Base-by-base conservation (phyloP, 2,797 vertebrate species). In the Lepus townsendii region DNA sequence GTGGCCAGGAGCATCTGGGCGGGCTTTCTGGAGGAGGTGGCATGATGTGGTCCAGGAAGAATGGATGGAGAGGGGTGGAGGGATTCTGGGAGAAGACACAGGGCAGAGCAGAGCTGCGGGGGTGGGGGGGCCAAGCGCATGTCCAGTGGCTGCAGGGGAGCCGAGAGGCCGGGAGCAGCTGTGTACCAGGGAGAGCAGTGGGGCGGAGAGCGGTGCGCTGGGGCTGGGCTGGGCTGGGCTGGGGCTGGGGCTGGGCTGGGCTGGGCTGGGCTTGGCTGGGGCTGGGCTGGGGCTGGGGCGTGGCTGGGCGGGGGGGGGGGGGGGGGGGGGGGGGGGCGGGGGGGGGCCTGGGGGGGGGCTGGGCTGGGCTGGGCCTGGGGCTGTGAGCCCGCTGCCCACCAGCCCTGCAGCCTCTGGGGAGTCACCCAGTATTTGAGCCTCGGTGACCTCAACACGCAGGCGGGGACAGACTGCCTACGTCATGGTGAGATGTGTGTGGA, bases 381-480 rank as follows among this genome's bases (percentile, higher is more conserved):
- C 20, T 16, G 22, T 4, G 19, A 57, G n/a, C 16, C 63, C 20
- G 19, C 2, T 5, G 24, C 12, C 75, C n/a, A 14, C 9, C 22
- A 9, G 17, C 50, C 24, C 13, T 13, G 19, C 6, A 9, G 26
- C n/a, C 19, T 9, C 47, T 16, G 30, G 62, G 27, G 42, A 62
- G 16, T 60, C 35, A 9, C 38, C 57, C 11, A 1, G 13, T 19
- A 57, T 57, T 42, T 57, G 54, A 60, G n/a, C n/a, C 26, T 78
- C 35, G 9, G 19, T 88, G 63, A 78, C 78, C 83, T 78, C 87
- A 35, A 0, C 30, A 26, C 50, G 68, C 42, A 68, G 2, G 10
- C 4, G 19, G 4, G 26, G 35, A 22, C 30, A 4, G 0, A 19
- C 1, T 0, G 14, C 3, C 13, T 11, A 30, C 24, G 5, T 24